These are phyloP conservation scores for Micromesistius poutassou DNA, from an alignment of 2,797 vertebrate species.

Conservation along the genomic window DNA sequence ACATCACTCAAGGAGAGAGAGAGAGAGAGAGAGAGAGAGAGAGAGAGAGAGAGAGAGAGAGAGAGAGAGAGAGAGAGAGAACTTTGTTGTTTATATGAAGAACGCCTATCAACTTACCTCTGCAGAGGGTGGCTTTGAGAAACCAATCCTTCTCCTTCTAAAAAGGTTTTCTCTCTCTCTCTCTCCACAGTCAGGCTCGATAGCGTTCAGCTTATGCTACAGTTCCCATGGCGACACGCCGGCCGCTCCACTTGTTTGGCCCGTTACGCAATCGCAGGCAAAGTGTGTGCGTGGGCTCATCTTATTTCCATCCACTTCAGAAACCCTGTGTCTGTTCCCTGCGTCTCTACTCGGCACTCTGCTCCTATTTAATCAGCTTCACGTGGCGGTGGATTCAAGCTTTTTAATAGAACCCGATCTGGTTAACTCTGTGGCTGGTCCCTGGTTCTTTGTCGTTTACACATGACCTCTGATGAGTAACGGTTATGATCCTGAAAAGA, in stretches of 20 bases:
- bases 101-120: not conserved
- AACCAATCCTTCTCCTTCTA: not conserved
- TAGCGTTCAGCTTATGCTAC: constrained; percentile 65
- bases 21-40: not conserved
- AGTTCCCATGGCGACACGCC: constrained; percentile 74
- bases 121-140: not conserved
- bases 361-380: not conserved
- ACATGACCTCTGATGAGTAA: too few relatives aligned
- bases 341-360: constrained; percentile 22
- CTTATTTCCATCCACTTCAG: constrained; percentile 63
- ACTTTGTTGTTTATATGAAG: not conserved
- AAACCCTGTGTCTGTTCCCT: constrained; percentile 42
- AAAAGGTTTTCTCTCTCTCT: not conserved
- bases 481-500: too few relatives aligned
- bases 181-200: not conserved
- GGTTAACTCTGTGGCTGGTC: too few relatives aligned
- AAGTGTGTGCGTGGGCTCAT: constrained; percentile 64
- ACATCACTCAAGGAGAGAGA: constrained; percentile 4
- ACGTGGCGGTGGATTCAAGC: too few relatives aligned
- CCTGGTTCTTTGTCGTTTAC: too few relatives aligned
- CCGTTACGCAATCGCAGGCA: constrained; percentile 70
- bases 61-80: not conserved
- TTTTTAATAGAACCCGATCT: too few relatives aligned
- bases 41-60: not conserved
- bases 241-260: constrained; percentile 67